phyloP scores from a whole-genome alignment of 2,113 vertebrate genomes.

The Aegotheles bennettii region DNA sequence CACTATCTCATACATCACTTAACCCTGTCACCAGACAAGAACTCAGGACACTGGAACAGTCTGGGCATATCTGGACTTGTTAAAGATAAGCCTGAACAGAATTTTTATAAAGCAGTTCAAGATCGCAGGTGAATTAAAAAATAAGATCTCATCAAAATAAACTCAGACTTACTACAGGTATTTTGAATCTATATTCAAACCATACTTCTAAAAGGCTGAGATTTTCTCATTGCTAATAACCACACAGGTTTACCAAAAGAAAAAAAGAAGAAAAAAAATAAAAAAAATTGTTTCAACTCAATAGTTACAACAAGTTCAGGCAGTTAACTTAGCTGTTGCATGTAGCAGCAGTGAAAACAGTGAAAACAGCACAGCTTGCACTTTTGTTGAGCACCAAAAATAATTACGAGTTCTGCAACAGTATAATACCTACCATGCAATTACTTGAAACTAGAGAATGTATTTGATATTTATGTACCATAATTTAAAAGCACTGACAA shows the following conservation, averaged over 20 bases:
- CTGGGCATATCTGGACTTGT: rapidly evolving
- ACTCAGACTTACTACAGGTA: neutral
- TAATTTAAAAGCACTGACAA: neutral
- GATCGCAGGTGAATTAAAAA: neutral
- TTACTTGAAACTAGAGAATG: neutral
- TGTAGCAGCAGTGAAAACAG: neutral
- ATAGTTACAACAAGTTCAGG: neutral
- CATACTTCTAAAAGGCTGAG: neutral
- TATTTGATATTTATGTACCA: neutral
- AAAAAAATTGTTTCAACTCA: neutral
- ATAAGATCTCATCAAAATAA: neutral
- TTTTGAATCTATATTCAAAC: neutral
- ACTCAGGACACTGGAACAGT: neutral
- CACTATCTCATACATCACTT: rapidly evolving
- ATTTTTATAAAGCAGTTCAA: neutral
- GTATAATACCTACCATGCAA: neutral
- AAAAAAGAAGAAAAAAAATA: no score
- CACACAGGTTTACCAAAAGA: neutral
- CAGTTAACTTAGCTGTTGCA: neutral
- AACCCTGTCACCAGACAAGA: neutral
- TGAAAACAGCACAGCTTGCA: neutral
- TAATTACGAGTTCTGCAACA: neutral
- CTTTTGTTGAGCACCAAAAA: neutral
- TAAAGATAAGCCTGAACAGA: neutral
- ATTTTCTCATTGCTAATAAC: neutral